Evolutionary conservation across 2,888 invertebrate genomes (phyloP).

Genomic region (Synanthedon formicaeformis): DNA sequence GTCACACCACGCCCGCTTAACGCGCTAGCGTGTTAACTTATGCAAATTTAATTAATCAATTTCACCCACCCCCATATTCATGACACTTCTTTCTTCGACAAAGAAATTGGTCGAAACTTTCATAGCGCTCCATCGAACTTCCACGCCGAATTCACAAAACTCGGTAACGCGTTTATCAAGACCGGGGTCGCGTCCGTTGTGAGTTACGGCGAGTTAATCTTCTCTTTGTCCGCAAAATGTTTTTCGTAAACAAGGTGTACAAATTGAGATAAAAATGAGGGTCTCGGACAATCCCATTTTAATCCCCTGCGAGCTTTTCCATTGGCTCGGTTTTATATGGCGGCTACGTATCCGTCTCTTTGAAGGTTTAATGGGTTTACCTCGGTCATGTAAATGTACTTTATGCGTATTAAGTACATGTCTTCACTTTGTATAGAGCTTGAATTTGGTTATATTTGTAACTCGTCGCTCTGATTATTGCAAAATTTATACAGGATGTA

Average conservation of each 20-base stretch:
- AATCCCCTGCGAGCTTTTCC: constrained; percentile 36
- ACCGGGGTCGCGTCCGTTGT: constrained; percentile 19
- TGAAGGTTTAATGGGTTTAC: constrained; percentile 17
- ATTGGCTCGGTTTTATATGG: constrained; percentile 29
- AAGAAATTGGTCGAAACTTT: neutral
- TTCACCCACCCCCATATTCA: constrained; percentile 44
- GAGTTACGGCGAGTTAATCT: constrained; percentile 33
- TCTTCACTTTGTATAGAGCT: constrained; percentile 2
- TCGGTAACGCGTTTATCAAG: constrained; percentile 12
- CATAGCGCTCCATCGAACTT: neutral
- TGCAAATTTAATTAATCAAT: constrained; percentile 68
- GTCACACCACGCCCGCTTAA: constrained; percentile 28
- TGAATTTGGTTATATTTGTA: neutral
- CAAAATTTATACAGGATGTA: no score
- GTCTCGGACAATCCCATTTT: constrained; percentile 43
- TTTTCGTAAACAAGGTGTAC: constrained; percentile 42
- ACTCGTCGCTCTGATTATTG: no score
- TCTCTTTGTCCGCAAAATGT: constrained; percentile 36
- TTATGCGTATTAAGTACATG: no score
- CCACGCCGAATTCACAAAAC: neutral
- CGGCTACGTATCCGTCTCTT: constrained; percentile 17
- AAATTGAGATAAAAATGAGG: constrained; percentile 53
- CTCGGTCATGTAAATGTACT: constrained; percentile 5
- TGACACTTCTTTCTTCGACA: constrained; percentile 23
- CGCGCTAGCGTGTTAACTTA: constrained; percentile 55